Conservation (phyloP, 1,140 invertebrate species). For the Nasonia longicornis region DNA sequence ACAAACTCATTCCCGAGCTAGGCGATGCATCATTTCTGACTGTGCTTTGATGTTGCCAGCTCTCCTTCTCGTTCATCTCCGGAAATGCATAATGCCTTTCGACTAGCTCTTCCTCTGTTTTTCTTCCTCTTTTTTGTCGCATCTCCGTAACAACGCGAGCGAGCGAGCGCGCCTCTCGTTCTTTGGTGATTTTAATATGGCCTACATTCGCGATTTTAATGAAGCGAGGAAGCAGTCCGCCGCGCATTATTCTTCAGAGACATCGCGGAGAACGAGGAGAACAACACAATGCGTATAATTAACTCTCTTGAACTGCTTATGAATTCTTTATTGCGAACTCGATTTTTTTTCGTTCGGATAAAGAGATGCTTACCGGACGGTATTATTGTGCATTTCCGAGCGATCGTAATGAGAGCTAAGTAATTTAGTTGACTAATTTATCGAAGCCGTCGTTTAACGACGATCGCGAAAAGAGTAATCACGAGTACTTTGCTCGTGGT, state of each 20-base stretch:
- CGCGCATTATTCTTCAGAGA: constrained; percentile 4
- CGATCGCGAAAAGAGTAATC: too few species aligned
- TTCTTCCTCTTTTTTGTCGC: background rate
- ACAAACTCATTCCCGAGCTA: background rate
- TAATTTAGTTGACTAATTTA: too few species aligned
- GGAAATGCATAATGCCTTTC: constrained; percentile 1
- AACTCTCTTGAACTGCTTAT: background rate
- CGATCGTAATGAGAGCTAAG: too few species aligned
- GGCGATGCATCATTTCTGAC: background rate
- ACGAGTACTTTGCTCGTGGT: too few species aligned
- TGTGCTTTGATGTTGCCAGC: background rate
- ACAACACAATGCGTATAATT: constrained; percentile 11
- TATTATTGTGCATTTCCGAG: too few species aligned
- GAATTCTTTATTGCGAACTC: background rate
- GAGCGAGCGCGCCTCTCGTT: background rate
- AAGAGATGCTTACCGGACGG: too few species aligned
- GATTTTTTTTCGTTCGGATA: too few species aligned
- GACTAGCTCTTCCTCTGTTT: background rate
- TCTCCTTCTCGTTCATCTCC: background rate
- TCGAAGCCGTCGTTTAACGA: too few species aligned
- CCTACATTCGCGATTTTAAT: constrained; percentile 26
- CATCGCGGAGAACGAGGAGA: background rate
- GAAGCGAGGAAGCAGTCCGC: background rate
- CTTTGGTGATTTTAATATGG: constrained; percentile 20
- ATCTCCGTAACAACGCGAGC: background rate